phyloP scores from a whole-genome alignment of 2,888 invertebrate genomes.

The Nomada fucata region DNA sequence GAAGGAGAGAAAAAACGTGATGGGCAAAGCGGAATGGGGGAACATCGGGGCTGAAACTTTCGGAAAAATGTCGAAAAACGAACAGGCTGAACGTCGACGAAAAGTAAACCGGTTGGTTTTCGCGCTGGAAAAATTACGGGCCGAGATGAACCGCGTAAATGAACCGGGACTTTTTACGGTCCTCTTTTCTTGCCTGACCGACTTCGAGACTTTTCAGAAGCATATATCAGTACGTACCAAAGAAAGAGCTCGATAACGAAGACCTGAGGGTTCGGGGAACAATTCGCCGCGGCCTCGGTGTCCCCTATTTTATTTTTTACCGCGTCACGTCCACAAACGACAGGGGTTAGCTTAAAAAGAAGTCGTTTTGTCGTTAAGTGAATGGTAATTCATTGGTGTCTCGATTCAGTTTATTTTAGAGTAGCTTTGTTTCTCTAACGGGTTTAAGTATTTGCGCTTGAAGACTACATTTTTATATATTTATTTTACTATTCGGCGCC shows the following conservation, averaged over 20 bases:
- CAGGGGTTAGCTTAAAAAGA: conserved; percentile 28
- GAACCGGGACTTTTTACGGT: conserved; percentile 54
- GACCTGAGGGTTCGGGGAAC: conserved; percentile 47
- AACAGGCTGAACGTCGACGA: conserved; percentile 18
- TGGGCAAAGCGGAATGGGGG: background rate
- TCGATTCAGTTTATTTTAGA: background rate
- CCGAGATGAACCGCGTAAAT: conserved; percentile 51
- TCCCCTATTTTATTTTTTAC: conserved; percentile 7
- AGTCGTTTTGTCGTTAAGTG: conserved; percentile 15
- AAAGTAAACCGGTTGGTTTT: conserved; percentile 37
- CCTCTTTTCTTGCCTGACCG: conserved; percentile 52
- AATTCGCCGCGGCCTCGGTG: conserved; percentile 32
- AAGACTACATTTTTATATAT: no score
- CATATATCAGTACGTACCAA: conserved; percentile 51
- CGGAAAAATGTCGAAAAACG: conserved; percentile 36
- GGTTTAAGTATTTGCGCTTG: no score
- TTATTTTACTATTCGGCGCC: no score
- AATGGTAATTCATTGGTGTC: conserved; percentile 39
- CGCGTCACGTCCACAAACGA: conserved; percentile 45
- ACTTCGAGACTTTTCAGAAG: conserved; percentile 54
- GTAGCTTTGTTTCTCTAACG: no score
- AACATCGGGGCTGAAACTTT: conserved; percentile 24
- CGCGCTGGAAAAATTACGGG: conserved; percentile 52
- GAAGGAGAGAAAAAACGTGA: background rate
- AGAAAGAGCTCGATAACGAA: conserved; percentile 57